Percentiles rank a stretch among this genome's conserved stretches.
These are phyloP conservation scores for Allacma fusca DNA, from an alignment of 2,888 invertebrate species.

Conservation along the genomic window DNA sequence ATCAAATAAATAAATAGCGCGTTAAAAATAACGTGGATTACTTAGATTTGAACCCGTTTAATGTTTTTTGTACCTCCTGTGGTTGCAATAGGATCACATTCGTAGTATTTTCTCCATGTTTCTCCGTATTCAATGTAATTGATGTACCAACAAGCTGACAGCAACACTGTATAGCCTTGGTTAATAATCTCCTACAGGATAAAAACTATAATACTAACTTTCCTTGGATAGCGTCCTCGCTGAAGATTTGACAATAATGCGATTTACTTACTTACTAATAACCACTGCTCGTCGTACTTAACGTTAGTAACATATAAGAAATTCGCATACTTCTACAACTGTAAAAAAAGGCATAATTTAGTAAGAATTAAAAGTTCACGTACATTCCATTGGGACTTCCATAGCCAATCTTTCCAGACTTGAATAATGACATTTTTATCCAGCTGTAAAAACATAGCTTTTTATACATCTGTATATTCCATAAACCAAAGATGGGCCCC, in stretches of 20 bases:
- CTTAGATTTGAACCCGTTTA: background rate
- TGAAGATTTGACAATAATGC: too few relatives aligned
- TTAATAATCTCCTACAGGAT: constrained; percentile 44
- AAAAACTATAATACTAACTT: background rate
- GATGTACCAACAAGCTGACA: constrained; percentile 89
- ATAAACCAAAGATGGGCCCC: background rate
- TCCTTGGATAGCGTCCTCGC: too few relatives aligned
- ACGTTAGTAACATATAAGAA: too few relatives aligned
- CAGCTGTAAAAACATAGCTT: background rate
- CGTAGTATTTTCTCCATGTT: constrained; percentile 76
- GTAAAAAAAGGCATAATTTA: too few relatives aligned
- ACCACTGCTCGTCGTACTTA: constrained; percentile 73
- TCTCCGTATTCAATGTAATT: constrained; percentile 75
- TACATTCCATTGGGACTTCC: too few relatives aligned
- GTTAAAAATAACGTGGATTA: background rate
- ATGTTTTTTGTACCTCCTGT: background rate
- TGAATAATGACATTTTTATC: constrained; percentile 75
- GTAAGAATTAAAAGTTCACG: too few relatives aligned
- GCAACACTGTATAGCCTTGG: constrained; percentile 72
- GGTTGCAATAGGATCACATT: constrained; percentile 71
- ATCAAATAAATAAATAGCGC: background rate
- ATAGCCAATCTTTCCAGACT: constrained; percentile 73
- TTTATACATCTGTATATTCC: too few relatives aligned
- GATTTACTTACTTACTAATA: constrained; percentile 90
- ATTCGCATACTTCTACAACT: too few relatives aligned